Base-by-base conservation (phyloP, 2,888 invertebrate genomes). In the Aspidiotus destructor region DNA sequence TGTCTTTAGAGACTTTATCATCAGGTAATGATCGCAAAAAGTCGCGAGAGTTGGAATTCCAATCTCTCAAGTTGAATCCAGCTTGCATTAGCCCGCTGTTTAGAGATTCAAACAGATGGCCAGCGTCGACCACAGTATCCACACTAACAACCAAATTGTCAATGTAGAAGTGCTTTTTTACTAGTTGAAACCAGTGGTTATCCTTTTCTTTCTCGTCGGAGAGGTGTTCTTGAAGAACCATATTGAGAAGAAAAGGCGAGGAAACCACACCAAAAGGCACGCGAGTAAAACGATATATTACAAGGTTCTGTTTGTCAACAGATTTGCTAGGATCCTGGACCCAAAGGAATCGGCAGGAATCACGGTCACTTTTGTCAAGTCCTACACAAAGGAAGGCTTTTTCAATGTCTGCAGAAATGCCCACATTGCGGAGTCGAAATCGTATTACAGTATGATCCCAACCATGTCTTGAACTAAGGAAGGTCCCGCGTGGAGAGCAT, bases 211-310 rank as follows among this genome's bases (percentile, higher is more conserved):
- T 28, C 28, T 28, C 28, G 5, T 28, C 28, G 1, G 28, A 28
- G 5, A 28, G 28, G 28, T 28, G 28, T 28, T 28, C 28, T 28
- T 28, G 28, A 28, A 28, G 28, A 28, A 28, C 28, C 28, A 28
- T 28, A 28, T 28, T 28, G 28, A 28, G 28, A 5, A 60, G 10
- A 28, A 60, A 60, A 9, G 60, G 41, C 8, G 60, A 60, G 2
- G 60, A 9, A 40, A 60, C n/a, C 3, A 60, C 17, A 2, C 60
- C 40, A 60, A 60, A 60, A 9, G 60, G 60, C 40, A 60, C 41
- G 2, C 41, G 60, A 11, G 60, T 28, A 40, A 60, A 60, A 5
- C 60, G 17, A 60, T 60, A 60, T 2, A 60, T 40, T 2, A 60
- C 7, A 11, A 28, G 28, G 28, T 60, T 60, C 8, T 40, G 11